These are phyloP conservation scores for Podarcis lilfordi DNA, from an alignment of 2,797 vertebrate species.

Conservation along the genomic window DNA sequence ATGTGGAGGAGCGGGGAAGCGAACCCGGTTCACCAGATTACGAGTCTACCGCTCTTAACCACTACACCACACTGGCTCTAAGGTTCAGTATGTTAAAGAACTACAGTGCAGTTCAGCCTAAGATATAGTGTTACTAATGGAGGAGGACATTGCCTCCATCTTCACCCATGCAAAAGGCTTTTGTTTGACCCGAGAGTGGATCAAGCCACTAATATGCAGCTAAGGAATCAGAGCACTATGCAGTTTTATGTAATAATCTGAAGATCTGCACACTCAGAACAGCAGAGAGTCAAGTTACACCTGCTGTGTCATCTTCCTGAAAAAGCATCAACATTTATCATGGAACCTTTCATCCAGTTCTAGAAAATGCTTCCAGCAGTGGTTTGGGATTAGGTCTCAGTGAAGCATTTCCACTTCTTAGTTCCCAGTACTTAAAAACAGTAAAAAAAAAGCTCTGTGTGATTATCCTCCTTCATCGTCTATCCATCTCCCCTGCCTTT, in stretches of 20 bases:
- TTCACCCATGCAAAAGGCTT: neutral
- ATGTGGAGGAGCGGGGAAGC: too few relatives aligned
- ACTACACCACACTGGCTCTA: neutral
- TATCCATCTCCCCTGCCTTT: constrained; percentile 13
- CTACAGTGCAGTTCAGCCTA: too few relatives aligned
- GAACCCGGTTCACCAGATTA: too few relatives aligned
- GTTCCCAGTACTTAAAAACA: neutral
- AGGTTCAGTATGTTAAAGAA: neutral
- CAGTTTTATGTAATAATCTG: neutral
- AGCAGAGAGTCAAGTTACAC: neutral
- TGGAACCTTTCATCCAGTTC: neutral
- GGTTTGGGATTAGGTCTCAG: neutral
- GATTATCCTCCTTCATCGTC: neutral
- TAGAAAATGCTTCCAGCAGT: neutral
- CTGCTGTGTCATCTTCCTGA: neutral
- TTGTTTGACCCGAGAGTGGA: neutral
- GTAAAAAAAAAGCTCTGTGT: neutral
- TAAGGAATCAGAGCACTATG: neutral
- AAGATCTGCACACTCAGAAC: neutral
- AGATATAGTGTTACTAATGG: too few relatives aligned
- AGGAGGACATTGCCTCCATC: too few relatives aligned
- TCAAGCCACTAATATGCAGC: neutral
- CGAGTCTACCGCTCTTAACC: too few relatives aligned
- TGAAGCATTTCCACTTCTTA: neutral
- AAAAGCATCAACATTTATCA: neutral